Conservation (phyloP, 1,140 invertebrate genomes). For the Calephelis nemesis region DNA sequence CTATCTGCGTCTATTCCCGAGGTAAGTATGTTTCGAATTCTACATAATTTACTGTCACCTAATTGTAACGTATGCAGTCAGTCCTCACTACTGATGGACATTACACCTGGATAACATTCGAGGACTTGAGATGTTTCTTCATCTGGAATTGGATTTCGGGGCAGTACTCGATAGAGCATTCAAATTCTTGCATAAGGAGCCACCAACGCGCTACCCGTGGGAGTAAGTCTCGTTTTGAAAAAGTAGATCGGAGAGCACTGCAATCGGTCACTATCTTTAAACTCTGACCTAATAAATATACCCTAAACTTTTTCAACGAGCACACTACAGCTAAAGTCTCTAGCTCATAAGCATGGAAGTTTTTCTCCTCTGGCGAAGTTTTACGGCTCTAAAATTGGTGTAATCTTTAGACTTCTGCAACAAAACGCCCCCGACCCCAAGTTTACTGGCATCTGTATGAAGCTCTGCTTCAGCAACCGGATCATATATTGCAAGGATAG, state of each 20-base stretch:
- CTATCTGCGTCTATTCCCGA: conserved; percentile 25
- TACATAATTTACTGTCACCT: conserved; percentile 22
- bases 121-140: background rate
- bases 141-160: conserved; percentile 29
- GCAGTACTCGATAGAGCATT: conserved; percentile 47
- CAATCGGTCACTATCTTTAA: too few species aligned
- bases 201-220: conserved; percentile 56
- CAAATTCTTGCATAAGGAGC: conserved; percentile 46
- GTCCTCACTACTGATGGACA: conserved; percentile 24
- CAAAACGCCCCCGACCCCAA: conserved; percentile 19
- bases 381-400: conserved; percentile 28
- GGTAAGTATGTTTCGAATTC: conserved; percentile 24
- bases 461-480: conserved; percentile 17
- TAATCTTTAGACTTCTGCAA: conserved; percentile 6
- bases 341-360: conserved; percentile 33
- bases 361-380: conserved; percentile 29
- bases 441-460: conserved; percentile 20
- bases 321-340: conserved; percentile 37
- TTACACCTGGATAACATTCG: conserved; percentile 16
- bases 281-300: too few species aligned
- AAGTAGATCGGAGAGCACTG: conserved; percentile 42
- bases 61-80: conserved; percentile 30
- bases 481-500: conserved; percentile 21
- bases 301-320: too few species aligned
- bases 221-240: conserved; percentile 47